phyloP scores from a whole-genome alignment of 2,797 vertebrate genomes.

The Xerus rutilus region DNA sequence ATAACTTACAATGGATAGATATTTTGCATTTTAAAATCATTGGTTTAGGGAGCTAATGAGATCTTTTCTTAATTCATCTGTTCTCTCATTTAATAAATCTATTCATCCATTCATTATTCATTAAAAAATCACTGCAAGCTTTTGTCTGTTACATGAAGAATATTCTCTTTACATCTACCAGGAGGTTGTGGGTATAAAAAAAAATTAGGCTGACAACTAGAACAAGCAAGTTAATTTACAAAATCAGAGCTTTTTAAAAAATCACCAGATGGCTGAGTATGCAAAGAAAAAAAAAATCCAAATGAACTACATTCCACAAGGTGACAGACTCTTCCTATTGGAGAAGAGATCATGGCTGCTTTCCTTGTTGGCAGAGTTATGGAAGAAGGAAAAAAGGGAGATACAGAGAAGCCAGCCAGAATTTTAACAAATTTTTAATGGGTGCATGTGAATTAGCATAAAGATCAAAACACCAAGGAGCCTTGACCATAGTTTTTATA shows the following conservation, averaged over 20 bases:
- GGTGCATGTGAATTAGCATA: background rate
- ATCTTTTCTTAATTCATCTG: slow-evolving; percentile 16
- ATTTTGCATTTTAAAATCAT: slow-evolving; percentile 27
- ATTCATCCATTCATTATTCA: slow-evolving; percentile 56
- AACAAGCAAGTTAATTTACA: slow-evolving; percentile 67
- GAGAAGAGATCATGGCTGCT: background rate
- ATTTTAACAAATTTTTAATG: background rate
- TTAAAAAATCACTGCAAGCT: slow-evolving; percentile 36
- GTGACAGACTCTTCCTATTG: slow-evolving; percentile 29
- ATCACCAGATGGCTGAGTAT: slow-evolving; percentile 48
- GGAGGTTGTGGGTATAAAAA: slow-evolving; percentile 10
- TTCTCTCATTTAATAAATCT: slow-evolving; percentile 34
- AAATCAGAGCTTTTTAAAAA: slow-evolving; percentile 59
- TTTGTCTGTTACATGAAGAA: slow-evolving; percentile 38
- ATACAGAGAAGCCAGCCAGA: background rate
- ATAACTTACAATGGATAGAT: slow-evolving; percentile 6
- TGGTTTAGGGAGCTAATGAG: background rate
- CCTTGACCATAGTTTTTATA: background rate
- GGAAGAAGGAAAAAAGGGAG: background rate
- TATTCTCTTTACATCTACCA: slow-evolving; percentile 44
- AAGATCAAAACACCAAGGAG: background rate
- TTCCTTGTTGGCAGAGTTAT: background rate
- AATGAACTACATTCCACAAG: slow-evolving; percentile 11
- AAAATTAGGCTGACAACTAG: slow-evolving; percentile 40
- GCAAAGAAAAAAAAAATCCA: background rate